phyloP scores from a whole-genome alignment of 2,797 vertebrate genomes.

The Crocodylus rhombifer region DNA sequence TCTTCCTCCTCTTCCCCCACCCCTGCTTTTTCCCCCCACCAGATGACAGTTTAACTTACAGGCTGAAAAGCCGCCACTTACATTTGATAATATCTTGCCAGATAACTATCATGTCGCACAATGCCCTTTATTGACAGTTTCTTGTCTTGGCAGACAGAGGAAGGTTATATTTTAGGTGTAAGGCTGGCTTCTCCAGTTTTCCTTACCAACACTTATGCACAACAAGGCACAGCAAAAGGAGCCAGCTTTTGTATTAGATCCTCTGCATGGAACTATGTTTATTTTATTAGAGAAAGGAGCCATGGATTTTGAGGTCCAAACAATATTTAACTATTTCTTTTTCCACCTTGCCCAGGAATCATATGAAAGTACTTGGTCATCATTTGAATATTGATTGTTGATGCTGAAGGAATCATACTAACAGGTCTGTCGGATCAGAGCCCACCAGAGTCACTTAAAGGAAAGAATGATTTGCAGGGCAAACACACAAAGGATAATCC shows the following conservation, averaged over 20 bases:
- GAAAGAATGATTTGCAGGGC: background rate
- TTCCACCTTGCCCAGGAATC: background rate
- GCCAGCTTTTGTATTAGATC: background rate
- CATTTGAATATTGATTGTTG: background rate
- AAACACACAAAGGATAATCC: background rate
- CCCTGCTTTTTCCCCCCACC: background rate
- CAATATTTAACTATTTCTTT: background rate
- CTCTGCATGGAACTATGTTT: background rate
- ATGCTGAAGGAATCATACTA: background rate
- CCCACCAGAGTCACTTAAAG: background rate
- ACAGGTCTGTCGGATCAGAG: background rate
- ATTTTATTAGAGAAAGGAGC: background rate
- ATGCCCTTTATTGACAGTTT: background rate
- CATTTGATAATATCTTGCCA: background rate
- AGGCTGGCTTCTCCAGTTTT: background rate
- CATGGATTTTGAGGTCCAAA: background rate
- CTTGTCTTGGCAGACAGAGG: too few species aligned
- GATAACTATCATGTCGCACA: background rate
- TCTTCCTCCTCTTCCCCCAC: too few species aligned
- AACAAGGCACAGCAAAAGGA: background rate
- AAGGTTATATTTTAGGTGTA: too few species aligned
- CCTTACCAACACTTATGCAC: background rate
- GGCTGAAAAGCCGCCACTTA: fast-evolving
- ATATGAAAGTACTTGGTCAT: background rate
- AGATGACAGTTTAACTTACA: background rate